Evolutionary conservation across 2,113 vertebrate species (phyloP).

Genomic region (Erinaceus europaeus): DNA sequence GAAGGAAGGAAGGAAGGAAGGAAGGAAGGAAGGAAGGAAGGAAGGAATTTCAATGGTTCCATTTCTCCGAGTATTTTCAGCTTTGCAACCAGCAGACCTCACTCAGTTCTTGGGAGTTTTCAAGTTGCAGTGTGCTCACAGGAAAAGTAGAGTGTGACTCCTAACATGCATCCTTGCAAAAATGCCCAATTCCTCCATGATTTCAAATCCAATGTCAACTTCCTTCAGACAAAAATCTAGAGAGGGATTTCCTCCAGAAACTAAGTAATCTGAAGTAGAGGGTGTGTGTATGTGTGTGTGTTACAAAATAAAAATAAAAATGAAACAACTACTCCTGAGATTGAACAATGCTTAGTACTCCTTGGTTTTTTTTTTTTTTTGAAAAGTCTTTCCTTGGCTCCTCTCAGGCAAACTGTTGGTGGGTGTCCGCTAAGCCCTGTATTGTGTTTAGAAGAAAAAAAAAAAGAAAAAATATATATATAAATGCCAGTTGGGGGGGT

Average conservation of each 20-base stretch:
- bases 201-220: conserved; percentile 35
- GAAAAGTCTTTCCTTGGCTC: conserved; percentile 29
- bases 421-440: background rate
- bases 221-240: background rate
- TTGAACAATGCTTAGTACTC: conserved; percentile 44
- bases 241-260: background rate
- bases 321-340: background rate
- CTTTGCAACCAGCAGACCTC: conserved; percentile 37
- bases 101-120: conserved; percentile 51
- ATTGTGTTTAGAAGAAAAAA: conserved; percentile 47
- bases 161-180: conserved; percentile 7
- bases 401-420: conserved; percentile 41
- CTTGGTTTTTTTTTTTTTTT: conserved; percentile 39
- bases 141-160: conserved; percentile 41
- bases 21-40: too few species aligned
- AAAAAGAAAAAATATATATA: conserved; percentile 18
- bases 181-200: conserved; percentile 10
- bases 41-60: background rate
- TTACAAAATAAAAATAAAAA: background rate
- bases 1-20: too few species aligned
- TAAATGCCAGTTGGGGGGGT: background rate
- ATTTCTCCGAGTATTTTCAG: conserved; percentile 32
- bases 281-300: background rate
- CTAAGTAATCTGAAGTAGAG: background rate
- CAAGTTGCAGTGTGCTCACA: conserved; percentile 51